Evolutionary conservation across 2,888 invertebrate genomes (phyloP).

Genomic region (Cephus nigrinus): DNA sequence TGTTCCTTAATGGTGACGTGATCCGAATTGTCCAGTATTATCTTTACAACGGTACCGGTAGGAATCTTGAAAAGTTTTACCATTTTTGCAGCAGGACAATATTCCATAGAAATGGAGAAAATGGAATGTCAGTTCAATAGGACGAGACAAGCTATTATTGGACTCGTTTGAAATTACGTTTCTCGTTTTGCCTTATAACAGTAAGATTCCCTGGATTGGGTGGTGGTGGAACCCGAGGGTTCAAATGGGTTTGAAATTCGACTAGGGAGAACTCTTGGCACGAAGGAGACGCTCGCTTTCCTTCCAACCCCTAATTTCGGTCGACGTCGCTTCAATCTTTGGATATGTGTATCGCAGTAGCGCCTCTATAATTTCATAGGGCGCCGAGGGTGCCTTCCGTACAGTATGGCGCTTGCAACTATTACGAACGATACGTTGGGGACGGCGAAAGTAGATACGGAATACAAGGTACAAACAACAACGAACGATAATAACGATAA

Average conservation of each 20-base stretch:
- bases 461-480: not conserved
- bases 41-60: not conserved
- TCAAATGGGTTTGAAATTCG: not conserved
- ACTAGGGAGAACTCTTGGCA: not conserved
- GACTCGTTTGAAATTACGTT: constrained; percentile 37
- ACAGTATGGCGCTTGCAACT: not conserved
- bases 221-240: not conserved
- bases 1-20: not conserved
- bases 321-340: not conserved
- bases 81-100: not conserved
- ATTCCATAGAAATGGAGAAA: not conserved
- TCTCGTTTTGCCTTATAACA: constrained; percentile 20
- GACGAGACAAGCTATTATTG: constrained; percentile 19
- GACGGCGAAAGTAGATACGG: not conserved
- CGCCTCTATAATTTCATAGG: not conserved
- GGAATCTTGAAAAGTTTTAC: not conserved
- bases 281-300: constrained; percentile 9
- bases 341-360: not conserved
- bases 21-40: not conserved
- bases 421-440: not conserved
- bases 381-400: not conserved
- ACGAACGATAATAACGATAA: not conserved
- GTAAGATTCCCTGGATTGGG: not conserved
- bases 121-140: not conserved
- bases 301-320: constrained; percentile 40